Evolutionary conservation across 2,888 invertebrate species (phyloP).

Genomic region (Tachina grossa): DNA sequence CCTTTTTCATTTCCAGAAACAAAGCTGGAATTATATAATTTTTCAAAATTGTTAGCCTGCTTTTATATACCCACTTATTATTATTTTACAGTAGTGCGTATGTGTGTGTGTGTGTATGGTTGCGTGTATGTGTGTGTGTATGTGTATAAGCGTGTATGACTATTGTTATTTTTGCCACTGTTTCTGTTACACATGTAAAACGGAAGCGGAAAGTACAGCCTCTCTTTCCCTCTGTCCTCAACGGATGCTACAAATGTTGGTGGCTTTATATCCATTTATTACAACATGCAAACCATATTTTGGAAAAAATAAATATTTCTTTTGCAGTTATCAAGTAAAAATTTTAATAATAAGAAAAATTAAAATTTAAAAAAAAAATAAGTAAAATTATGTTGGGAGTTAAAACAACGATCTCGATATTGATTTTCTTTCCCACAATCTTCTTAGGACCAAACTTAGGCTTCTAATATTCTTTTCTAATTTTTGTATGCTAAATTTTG

Average conservation of each 20-base stretch:
- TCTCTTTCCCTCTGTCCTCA: neutral
- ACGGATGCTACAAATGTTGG: constrained; percentile 64
- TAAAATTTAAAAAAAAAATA: no score
- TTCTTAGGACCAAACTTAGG: no score
- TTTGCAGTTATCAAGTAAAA: neutral
- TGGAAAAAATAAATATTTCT: neutral
- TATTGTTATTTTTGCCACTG: constrained; percentile 21
- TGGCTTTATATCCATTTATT: constrained; percentile 58
- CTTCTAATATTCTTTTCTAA: neutral
- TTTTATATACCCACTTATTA: no score
- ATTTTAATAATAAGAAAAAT: neutral
- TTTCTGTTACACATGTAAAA: constrained; percentile 67
- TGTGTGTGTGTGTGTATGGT: no score
- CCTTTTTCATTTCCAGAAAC: no score
- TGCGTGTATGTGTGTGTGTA: neutral
- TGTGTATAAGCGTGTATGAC: neutral
- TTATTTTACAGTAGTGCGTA: no score
- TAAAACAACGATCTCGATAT: no score
- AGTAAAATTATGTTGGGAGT: no score
- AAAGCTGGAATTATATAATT: no score
- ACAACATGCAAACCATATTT: constrained; percentile 1
- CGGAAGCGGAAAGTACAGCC: constrained; percentile 63
- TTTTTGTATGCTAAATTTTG: neutral
- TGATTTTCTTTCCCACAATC: no score
- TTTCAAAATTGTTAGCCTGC: no score